Percentiles rank a stretch among this genome's conserved stretches.
Evolutionary conservation across 2,113 vertebrate species (phyloP).

Genomic region (Dipodomys spectabilis): DNA sequence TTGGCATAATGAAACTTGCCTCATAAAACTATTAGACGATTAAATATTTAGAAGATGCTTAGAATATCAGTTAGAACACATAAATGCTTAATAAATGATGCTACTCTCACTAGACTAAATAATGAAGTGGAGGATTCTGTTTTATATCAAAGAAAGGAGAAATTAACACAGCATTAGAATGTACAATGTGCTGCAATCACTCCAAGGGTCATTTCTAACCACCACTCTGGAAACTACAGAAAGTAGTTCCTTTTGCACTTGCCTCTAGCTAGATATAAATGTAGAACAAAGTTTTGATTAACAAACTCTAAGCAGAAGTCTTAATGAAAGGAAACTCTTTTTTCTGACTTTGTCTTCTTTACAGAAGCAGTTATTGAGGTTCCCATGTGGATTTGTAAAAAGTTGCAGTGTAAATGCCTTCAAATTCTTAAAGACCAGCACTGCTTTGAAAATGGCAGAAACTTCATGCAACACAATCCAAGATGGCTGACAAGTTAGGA

Average conservation of each 20-base stretch:
- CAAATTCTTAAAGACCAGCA: background rate
- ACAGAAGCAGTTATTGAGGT: slow-evolving; percentile 60
- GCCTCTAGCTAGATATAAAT: background rate
- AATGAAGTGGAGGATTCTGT: background rate
- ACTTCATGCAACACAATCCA: background rate
- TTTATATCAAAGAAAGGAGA: background rate
- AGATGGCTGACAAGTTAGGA: background rate
- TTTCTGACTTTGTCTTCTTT: slow-evolving; percentile 58
- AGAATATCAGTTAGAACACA: background rate
- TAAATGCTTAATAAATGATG: background rate
- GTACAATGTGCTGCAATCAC: background rate
- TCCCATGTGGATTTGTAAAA: background rate
- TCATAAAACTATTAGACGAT: background rate
- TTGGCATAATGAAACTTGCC: background rate
- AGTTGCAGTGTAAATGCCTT: background rate
- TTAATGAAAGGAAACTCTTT: background rate
- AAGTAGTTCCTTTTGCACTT: background rate
- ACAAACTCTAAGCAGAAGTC: slow-evolving; percentile 21
- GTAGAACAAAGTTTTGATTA: slow-evolving; percentile 15
- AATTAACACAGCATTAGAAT: background rate
- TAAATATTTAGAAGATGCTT: slow-evolving; percentile 12
- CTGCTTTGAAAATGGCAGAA: background rate
- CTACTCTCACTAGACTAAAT: background rate
- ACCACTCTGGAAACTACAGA: background rate
- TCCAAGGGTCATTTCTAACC: background rate